phyloP scores from a whole-genome alignment of 2,113 vertebrate species.

The Neofelis nebulosa region DNA sequence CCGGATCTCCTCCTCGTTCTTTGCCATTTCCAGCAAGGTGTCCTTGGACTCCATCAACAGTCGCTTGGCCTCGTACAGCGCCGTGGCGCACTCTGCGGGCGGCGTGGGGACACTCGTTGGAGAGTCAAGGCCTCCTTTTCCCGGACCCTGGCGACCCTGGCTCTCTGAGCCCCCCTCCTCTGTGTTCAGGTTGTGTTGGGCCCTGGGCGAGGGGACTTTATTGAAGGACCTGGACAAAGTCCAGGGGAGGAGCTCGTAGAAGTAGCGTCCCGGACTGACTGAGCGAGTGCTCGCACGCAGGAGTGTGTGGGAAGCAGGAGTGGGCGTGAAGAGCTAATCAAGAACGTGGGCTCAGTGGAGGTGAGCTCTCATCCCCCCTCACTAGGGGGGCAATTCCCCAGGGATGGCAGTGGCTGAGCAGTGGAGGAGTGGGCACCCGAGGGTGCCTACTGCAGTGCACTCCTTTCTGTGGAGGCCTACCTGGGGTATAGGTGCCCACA shows the following conservation, averaged over 20 bases:
- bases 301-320: neutral
- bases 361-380: neutral
- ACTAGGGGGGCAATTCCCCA: too few relatives aligned
- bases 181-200: neutral
- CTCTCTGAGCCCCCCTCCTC: neutral
- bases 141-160: too few relatives aligned
- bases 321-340: neutral
- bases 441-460: neutral
- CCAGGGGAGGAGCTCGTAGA: neutral
- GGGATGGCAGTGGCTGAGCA: neutral
- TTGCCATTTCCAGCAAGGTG: conserved; percentile 54
- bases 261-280: neutral
- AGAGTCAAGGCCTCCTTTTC: neutral
- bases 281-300: accelerated
- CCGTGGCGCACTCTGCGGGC: conserved; percentile 47
- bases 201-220: neutral
- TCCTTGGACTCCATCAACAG: conserved; percentile 66
- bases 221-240: neutral
- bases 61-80: conserved; percentile 57
- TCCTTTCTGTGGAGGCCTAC: neutral
- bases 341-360: neutral
- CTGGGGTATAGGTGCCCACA: conserved; percentile 81
- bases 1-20: neutral
- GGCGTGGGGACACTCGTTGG: neutral
- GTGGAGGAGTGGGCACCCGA: neutral